Conservation (phyloP, 92 coral and sea anemone species). For the Palythoa grandiflora region DNA sequence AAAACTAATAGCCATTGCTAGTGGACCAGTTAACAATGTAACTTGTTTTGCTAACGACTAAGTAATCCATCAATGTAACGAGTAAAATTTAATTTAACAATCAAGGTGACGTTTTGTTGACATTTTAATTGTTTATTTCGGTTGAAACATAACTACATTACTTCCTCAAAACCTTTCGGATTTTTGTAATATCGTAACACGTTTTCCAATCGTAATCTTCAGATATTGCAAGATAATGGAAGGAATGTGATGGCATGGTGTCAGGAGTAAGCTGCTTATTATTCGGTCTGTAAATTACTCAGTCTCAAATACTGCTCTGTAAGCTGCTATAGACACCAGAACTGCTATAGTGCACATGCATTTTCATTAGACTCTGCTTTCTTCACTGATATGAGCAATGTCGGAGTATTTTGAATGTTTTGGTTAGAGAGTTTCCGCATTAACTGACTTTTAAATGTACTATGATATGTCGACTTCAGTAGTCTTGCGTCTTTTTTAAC, state of each 20-base stretch:
- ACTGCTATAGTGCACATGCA: not conserved
- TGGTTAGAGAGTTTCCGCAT: not conserved
- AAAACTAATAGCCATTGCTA: not conserved
- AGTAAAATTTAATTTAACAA: not conserved
- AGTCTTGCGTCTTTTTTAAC: too few relatives aligned
- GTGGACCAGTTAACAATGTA: not conserved
- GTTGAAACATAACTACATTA: not conserved
- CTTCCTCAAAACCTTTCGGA: not conserved
- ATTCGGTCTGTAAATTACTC: constrained; percentile 10
- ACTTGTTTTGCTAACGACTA: not conserved
- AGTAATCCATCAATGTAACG: not conserved
- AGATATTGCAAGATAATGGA: constrained; percentile 34
- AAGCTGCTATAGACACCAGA: constrained; percentile 22
- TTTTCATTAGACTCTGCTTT: constrained; percentile 10
- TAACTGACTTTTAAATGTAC: too few relatives aligned
- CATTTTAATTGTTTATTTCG: not conserved
- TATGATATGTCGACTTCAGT: too few relatives aligned
- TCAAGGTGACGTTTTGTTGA: not conserved
- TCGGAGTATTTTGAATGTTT: not conserved
- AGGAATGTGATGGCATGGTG: constrained; percentile 51
- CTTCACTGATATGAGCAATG: not conserved
- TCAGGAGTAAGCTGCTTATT: constrained; percentile 43
- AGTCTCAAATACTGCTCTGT: not conserved
- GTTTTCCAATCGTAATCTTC: constrained; percentile 46
- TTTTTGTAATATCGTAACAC: constrained; percentile 15